These are phyloP conservation scores for Acanthochromis polyacanthus DNA, from an alignment of 2,113 vertebrate species.

Conservation along the genomic window DNA sequence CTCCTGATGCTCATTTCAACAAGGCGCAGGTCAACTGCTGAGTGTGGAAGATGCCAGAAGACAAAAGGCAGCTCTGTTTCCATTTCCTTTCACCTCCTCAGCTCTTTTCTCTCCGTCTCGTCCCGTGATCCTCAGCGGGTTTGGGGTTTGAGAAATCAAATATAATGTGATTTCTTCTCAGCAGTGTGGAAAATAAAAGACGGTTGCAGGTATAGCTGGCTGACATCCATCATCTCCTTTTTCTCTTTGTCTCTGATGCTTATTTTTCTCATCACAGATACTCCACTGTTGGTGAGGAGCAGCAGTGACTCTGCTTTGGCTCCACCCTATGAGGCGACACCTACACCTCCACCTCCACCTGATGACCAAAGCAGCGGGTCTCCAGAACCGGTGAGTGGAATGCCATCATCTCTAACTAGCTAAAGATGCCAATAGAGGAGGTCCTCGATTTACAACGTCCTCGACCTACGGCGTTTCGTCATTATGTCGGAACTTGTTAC, in stretches of 20 bases:
- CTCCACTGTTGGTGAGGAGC: constrained; percentile 77
- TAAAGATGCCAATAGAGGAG: too few relatives aligned
- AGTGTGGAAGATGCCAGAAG: constrained; percentile 16
- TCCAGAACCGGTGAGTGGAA: constrained; percentile 60
- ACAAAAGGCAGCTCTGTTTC: background rate
- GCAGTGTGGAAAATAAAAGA: too few relatives aligned
- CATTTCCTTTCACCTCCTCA: background rate
- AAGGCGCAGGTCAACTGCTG: constrained; percentile 17
- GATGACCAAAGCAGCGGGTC: background rate
- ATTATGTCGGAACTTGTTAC: too few relatives aligned
- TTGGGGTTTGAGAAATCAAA: background rate
- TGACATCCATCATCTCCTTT: background rate
- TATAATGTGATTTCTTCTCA: too few relatives aligned
- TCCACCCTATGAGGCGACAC: constrained; percentile 2
- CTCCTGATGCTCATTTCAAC: constrained; percentile 23
- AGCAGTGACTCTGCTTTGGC: constrained; percentile 73
- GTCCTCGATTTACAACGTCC: too few relatives aligned
- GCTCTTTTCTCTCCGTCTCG: background rate
- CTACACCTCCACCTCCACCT: constrained; percentile 25
- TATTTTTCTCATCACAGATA: constrained; percentile 44
- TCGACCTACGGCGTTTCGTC: too few relatives aligned
- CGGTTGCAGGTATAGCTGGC: too few relatives aligned
- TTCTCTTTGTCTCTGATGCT: background rate
- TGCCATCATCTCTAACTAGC: too few relatives aligned
- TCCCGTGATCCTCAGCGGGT: background rate